Percentiles rank a stretch among this genome's conserved stretches.
Conservation (phyloP, 2,113 vertebrate species). For the Macrotis lagotis region DNA sequence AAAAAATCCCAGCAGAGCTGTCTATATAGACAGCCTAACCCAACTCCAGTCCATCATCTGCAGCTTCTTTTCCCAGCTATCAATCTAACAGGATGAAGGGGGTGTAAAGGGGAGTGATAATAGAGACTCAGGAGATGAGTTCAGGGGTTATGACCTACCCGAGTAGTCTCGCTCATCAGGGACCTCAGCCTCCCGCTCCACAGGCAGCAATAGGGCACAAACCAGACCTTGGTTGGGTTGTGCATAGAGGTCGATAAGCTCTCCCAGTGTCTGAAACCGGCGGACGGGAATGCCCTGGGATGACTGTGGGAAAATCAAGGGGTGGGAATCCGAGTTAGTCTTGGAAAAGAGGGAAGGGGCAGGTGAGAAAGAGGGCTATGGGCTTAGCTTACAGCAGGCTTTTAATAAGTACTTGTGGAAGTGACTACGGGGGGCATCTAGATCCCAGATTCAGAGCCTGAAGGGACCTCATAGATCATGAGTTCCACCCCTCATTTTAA, state of each 20-base stretch:
- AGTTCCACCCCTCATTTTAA: neutral
- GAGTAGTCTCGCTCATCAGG: conserved; percentile 93
- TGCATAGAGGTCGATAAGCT: conserved; percentile 93
- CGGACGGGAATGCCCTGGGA: conserved; percentile 96
- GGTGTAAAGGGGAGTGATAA: neutral
- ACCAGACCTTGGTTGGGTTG: conserved; percentile 98
- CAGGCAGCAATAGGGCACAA: conserved; percentile 91
- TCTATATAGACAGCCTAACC: neutral
- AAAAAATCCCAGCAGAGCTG: neutral
- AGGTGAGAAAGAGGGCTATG: neutral
- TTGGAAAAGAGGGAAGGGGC: neutral
- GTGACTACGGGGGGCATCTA: neutral
- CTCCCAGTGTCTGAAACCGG: conserved; percentile 92
- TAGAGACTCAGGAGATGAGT: neutral
- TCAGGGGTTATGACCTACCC: conserved; percentile 80
- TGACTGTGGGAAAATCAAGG: conserved; percentile 83
- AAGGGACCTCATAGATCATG: neutral
- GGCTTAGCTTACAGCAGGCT: neutral
- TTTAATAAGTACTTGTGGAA: neutral
- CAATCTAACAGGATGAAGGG: neutral
- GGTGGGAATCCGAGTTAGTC: neutral
- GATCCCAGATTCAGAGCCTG: neutral
- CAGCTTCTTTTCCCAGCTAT: too few relatives aligned
- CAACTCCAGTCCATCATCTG: neutral
- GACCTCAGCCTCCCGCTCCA: conserved; percentile 90